These are phyloP conservation scores for Colius striatus DNA, from an alignment of 2,113 vertebrate species.

Conservation along the genomic window DNA sequence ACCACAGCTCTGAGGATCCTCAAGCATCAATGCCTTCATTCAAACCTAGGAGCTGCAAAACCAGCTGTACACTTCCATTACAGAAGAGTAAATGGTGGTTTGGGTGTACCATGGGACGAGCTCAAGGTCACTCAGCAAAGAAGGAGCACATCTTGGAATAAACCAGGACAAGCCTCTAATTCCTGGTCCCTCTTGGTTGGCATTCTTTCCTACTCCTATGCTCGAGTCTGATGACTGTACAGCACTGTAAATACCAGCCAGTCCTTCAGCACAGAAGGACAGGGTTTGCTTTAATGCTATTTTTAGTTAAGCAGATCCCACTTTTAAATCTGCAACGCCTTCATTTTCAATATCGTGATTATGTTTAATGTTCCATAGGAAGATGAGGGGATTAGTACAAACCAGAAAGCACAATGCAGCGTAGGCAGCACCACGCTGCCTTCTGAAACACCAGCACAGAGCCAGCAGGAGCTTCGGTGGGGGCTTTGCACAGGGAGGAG, in stretches of 20 bases:
- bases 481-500: not conserved
- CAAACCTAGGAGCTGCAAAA: not conserved
- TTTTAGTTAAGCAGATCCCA: slow-evolving; percentile 70
- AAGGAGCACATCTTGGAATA: slow-evolving; percentile 44
- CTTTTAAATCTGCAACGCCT: slow-evolving; percentile 71
- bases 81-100: not conserved
- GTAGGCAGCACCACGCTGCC: slow-evolving; percentile 34
- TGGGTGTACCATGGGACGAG: not conserved
- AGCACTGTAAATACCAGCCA: slow-evolving; percentile 67
- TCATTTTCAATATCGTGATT: slow-evolving; percentile 69
- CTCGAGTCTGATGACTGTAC: slow-evolving; percentile 46
- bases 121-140: slow-evolving; percentile 47
- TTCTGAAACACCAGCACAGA: slow-evolving; percentile 25
- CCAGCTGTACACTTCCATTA: not conserved
- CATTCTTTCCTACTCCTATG: slow-evolving; percentile 64
- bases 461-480: not conserved
- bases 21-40: not conserved
- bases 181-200: slow-evolving; percentile 37
- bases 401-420: slow-evolving; percentile 64
- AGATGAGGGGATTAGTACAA: slow-evolving; percentile 58
- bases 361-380: slow-evolving; percentile 67
- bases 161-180: slow-evolving; percentile 48
- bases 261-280: slow-evolving; percentile 68
- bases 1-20: not conserved
- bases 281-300: slow-evolving; percentile 65